Evolutionary conservation across 2,113 vertebrate genomes (phyloP).

Genomic region (Sinocyclocheilus anophthalmus): DNA sequence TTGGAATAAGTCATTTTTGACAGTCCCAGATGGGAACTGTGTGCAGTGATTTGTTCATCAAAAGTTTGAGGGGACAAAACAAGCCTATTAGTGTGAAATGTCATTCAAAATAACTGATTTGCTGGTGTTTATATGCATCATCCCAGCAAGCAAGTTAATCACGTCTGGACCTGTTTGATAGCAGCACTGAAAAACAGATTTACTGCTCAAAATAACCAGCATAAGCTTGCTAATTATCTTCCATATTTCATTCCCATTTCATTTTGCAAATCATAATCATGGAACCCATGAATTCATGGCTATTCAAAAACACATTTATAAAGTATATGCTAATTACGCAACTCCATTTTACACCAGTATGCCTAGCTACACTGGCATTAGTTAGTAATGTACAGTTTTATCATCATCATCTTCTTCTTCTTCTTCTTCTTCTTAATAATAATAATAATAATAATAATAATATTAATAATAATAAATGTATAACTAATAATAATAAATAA

Average conservation of each 20-base stretch:
- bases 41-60: neutral
- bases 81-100: neutral
- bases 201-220: neutral
- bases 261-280: neutral
- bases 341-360: neutral
- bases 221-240: neutral
- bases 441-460: neutral
- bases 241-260: neutral
- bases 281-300: neutral
- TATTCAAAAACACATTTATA: conserved; percentile 8
- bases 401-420: neutral
- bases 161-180: conserved; percentile 22
- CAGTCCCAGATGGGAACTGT: neutral
- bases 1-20: neutral
- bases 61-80: neutral
- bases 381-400: neutral
- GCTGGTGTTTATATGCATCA: neutral
- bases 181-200: conserved; percentile 19
- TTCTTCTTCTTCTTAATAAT: neutral
- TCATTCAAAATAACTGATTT: conserved; percentile 1
- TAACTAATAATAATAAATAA: neutral
- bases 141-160: neutral
- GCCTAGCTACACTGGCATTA: neutral
- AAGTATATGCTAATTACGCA: neutral
- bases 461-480: neutral